These are phyloP conservation scores for Sebastes steindachneri DNA, from an alignment of 2,797 vertebrate genomes.

Conservation along the genomic window DNA sequence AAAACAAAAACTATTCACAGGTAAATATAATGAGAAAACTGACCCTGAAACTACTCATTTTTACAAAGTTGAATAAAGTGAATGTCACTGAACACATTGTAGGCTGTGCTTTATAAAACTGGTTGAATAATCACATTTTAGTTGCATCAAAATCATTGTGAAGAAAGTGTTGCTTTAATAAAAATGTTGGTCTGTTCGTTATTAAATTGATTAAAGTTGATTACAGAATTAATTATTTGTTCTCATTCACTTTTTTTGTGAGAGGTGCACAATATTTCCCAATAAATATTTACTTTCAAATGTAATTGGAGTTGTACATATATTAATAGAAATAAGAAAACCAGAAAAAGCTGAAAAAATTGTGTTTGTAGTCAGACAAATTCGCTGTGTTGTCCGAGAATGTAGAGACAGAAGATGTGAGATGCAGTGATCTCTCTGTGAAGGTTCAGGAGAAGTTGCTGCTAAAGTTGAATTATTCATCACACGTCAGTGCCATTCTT, in stretches of 20 bases:
- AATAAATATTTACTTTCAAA: neutral
- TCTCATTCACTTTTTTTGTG: neutral
- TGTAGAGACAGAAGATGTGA: constrained; percentile 7
- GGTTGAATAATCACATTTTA: neutral
- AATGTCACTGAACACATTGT: neutral
- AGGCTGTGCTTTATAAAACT: neutral
- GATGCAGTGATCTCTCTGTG: constrained; percentile 8
- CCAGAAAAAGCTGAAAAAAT: neutral
- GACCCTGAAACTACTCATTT: neutral
- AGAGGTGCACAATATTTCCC: neutral
- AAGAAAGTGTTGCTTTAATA: neutral
- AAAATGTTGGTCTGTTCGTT: neutral
- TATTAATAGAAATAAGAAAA: neutral
- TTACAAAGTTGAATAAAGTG: neutral
- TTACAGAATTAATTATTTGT: neutral
- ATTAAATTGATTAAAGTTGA: neutral
- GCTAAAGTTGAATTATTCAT: constrained; percentile 75
- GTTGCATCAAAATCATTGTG: neutral
- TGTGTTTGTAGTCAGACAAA: neutral
- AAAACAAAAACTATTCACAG: neutral
- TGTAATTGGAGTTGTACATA: neutral
- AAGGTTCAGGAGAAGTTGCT: constrained; percentile 53
- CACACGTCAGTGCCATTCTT: constrained; percentile 52
- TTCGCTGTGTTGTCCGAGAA: neutral
- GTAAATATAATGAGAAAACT: neutral